phyloP scores from a whole-genome alignment of 1,140 invertebrate genomes.

The Chrysomallon squamiferum region DNA sequence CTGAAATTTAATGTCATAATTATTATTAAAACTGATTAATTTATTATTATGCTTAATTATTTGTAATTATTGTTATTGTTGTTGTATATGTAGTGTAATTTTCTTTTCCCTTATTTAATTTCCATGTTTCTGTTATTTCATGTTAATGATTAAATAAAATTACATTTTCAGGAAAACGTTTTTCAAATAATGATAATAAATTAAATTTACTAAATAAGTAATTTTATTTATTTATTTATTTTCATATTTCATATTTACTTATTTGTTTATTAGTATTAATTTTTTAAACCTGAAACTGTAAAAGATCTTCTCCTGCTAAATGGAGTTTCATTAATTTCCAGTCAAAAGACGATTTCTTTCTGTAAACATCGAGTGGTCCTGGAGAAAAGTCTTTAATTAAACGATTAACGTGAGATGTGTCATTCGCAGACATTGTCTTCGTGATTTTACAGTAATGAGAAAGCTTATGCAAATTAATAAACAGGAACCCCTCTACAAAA shows the following conservation, averaged over 20 bases:
- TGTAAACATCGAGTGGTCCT: constrained; percentile 77
- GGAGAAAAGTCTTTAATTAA: constrained; percentile 44
- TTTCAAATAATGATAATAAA: no score
- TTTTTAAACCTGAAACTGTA: constrained; percentile 73
- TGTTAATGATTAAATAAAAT: no score
- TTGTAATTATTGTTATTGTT: no score
- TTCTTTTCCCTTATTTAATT: no score
- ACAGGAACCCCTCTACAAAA: background rate
- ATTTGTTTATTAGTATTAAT: background rate
- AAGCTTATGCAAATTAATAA: background rate
- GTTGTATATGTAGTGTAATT: no score
- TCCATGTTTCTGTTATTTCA: no score
- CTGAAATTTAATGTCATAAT: constrained; percentile 70
- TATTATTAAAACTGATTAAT: no score
- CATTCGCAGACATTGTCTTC: background rate
- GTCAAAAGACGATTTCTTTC: constrained; percentile 77
- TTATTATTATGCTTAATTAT: no score
- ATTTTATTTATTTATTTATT: no score
- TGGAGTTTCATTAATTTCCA: constrained; percentile 80
- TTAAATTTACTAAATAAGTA: no score
- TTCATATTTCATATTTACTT: constrained; percentile 13
- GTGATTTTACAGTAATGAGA: background rate
- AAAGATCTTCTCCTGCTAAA: constrained; percentile 75
- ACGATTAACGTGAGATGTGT: constrained; percentile 21
- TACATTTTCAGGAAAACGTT: no score